Percentiles rank a stretch among this genome's conserved stretches.
These are phyloP conservation scores for Oryzias curvinotus DNA, from an alignment of 2,113 vertebrate species.

Conservation along the genomic window DNA sequence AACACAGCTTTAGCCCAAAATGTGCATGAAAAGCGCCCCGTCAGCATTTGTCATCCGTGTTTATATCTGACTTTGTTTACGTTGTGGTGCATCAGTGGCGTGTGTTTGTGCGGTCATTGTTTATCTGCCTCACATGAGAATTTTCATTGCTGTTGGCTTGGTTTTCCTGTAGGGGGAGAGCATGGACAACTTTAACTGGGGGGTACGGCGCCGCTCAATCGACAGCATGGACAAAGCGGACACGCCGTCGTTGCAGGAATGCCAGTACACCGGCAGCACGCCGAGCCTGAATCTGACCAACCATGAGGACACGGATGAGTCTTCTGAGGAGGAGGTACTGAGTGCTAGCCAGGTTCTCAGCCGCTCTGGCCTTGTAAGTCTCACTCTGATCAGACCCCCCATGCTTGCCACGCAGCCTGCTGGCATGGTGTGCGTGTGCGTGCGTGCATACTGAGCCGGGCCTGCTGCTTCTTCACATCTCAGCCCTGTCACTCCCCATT, in stretches of 20 bases:
- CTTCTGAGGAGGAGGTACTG: constrained; percentile 96
- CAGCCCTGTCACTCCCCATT: constrained; percentile 12
- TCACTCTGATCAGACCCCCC: constrained; percentile 49
- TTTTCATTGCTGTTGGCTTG: constrained; percentile 36
- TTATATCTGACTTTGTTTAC: background rate
- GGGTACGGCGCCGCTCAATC: constrained; percentile 93
- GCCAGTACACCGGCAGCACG: constrained; percentile 91
- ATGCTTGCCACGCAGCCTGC: constrained; percentile 57
- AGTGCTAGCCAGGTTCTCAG: constrained; percentile 96
- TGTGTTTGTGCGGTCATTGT: constrained; percentile 9
- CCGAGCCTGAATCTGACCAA: constrained; percentile 97
- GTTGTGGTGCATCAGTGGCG: constrained; percentile 5
- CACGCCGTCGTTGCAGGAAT: constrained; percentile 94
- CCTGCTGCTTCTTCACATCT: constrained; percentile 64
- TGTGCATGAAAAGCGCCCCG: constrained; percentile 3
- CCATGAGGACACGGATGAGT: constrained; percentile 98
- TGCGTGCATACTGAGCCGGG: constrained; percentile 53
- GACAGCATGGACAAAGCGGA: constrained; percentile 99
- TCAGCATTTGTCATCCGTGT: background rate
- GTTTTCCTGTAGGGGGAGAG: constrained; percentile 89
- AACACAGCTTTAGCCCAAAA: background rate
- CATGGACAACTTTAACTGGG: constrained; percentile 99
- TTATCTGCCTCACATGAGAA: background rate
- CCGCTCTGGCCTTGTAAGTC: constrained; percentile 88
- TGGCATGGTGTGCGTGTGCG: constrained; percentile 70